Conservation (phyloP, 2,888 invertebrate species). For the Plutella xylostella region DNA sequence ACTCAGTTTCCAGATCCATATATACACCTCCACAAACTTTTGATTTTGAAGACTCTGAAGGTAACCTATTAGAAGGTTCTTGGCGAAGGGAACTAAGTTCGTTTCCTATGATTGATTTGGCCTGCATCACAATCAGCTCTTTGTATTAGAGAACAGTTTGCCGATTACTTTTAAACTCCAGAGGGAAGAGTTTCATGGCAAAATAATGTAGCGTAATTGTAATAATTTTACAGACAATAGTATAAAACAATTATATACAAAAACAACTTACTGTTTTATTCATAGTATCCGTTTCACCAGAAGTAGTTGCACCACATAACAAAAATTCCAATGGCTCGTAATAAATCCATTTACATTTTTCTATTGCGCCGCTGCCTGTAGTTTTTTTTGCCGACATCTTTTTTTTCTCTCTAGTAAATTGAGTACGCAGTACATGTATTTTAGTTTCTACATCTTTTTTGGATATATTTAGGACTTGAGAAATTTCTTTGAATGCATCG, state of each 20-base stretch:
- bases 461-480: neutral
- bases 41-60: constrained; percentile 4
- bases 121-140: constrained; percentile 18
- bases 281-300: constrained; percentile 8
- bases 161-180: constrained; percentile 20
- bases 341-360: constrained; percentile 6
- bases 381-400: constrained; percentile 2
- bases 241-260: constrained; percentile 17
- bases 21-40: constrained; percentile 8
- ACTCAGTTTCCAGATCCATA: constrained; percentile 10
- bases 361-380: constrained; percentile 2
- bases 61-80: constrained; percentile 11
- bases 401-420: constrained; percentile 3
- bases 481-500: constrained; percentile 5
- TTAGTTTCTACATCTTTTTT: constrained; percentile 6
- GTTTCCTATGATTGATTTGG: constrained; percentile 17
- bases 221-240: constrained; percentile 17
- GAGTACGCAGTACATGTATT: constrained; percentile 1
- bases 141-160: constrained; percentile 20
- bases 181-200: constrained; percentile 20
- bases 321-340: constrained; percentile 6
- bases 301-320: constrained; percentile 2
- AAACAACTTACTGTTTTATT: constrained; percentile 9
- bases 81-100: constrained; percentile 18
- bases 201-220: constrained; percentile 17